Evolutionary conservation across 2,888 invertebrate genomes (phyloP), one percentile per base, ranked within the genome.

Genomic region (Erebia epiphron): DNA sequence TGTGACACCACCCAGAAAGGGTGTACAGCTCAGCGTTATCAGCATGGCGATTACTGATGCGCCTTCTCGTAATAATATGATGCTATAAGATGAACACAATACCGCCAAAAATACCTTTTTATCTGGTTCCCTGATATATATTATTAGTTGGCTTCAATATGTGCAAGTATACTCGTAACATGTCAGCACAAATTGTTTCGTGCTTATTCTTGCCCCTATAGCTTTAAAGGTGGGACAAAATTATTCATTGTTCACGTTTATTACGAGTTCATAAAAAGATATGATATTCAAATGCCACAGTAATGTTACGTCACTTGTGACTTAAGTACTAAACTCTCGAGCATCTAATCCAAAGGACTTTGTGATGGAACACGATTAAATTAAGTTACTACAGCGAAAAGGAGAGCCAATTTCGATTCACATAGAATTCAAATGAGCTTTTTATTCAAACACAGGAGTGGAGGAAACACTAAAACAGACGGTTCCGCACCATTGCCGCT

Each of bases 371-470:
- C 86, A 86, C 91, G 89, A 91, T 92, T 91, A 91, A 91, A 91
- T 91, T 91, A 92, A 92, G 91, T 91, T 91, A 91, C 87, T 89
- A 89, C 89, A 84, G 88, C 86, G 87, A 88, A 89, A 91, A 89
- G 86, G 88, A 87, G 89, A 88, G 88, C 73, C 90, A 87, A 90
- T 91, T 91, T 84, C 91, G 89, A 92, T 92, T 89, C 91, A 86
- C 91, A 88, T 91, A 88, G 92, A 90, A 92, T 92, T 90, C 89
- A 92, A 92, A 92, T 91, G 92, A 92, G 89, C 86, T 88, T 91
- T 92, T 92, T 92, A 92, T 92, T 91, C 91, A 91, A 91, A 92
- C 86, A 82, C 81, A 81, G 84, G 83, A 84, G 80, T 83, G 84
- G 83, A 83, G 83, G 83, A 83, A 86, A 88, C 88, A 88, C 86